Conservation (phyloP, 2,113 vertebrate species). For the Scatophagus argus region DNA sequence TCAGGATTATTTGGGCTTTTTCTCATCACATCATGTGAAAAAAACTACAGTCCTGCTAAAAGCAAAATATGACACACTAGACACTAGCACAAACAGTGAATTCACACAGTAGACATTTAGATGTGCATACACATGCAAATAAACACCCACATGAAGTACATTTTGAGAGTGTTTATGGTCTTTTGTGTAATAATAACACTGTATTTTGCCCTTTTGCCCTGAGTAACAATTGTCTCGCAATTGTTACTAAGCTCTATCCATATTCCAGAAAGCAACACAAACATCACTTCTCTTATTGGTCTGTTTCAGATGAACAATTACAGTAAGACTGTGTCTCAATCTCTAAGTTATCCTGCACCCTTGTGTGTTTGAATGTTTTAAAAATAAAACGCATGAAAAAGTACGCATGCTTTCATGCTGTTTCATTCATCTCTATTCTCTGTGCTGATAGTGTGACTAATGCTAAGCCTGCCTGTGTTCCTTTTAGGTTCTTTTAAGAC, state of each 20-base stretch:
- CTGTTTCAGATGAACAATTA: background rate
- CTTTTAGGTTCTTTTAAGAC: constrained; percentile 36
- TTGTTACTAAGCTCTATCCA: background rate
- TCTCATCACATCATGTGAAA: constrained; percentile 17
- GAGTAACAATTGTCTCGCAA: background rate
- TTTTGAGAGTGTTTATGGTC: background rate
- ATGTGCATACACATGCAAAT: background rate
- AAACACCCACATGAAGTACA: background rate
- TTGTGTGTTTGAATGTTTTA: background rate
- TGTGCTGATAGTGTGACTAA: constrained; percentile 10
- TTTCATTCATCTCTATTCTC: constrained; percentile 6
- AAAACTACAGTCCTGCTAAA: background rate
- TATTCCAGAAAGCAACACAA: constrained; percentile 7
- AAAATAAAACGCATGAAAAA: background rate
- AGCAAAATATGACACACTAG: background rate
- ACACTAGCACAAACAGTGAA: background rate
- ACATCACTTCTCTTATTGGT: background rate
- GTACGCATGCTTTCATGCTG: background rate
- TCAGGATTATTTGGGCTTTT: constrained; percentile 31
- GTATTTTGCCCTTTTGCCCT: too few relatives aligned
- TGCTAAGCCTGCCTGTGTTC: constrained; percentile 22
- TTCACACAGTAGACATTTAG: background rate
- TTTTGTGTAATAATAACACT: background rate
- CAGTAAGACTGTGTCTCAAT: background rate
- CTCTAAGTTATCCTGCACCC: background rate